phyloP scores from a whole-genome alignment of 1,140 invertebrate genomes.

The Neodiprion fabricii region DNA sequence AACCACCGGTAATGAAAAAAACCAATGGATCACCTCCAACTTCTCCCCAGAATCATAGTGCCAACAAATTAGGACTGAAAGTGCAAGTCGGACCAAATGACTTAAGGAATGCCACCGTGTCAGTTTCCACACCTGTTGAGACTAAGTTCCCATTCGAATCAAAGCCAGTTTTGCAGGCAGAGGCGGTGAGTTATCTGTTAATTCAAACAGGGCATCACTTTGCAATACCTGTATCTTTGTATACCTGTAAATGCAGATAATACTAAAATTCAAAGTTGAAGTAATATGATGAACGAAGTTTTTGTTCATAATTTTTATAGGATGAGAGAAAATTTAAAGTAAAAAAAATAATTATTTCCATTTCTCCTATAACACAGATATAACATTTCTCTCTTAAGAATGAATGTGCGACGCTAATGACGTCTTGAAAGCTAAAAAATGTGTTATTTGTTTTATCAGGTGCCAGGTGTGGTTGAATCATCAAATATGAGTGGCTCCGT shows the following conservation, averaged over 20 bases:
- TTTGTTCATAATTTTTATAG: too few species aligned
- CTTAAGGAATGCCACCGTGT: constrained; percentile 49
- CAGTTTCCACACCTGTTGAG: constrained; percentile 53
- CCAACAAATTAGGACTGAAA: constrained; percentile 50
- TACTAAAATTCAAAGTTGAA: too few species aligned
- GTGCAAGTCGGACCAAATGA: constrained; percentile 55
- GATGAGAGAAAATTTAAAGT: too few species aligned
- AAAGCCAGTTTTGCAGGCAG: constrained; percentile 34
- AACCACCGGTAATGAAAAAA: constrained; percentile 49
- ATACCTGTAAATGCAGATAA: background rate
- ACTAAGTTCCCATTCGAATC: constrained; percentile 50
- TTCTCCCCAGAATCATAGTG: constrained; percentile 39
- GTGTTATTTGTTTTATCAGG: constrained; percentile 29
- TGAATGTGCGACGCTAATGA: background rate
- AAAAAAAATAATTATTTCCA: too few species aligned
- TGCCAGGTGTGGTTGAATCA: constrained; percentile 28
- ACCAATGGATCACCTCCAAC: constrained; percentile 45
- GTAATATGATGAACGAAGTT: too few species aligned
- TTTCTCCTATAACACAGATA: too few species aligned
- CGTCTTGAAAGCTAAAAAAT: background rate
- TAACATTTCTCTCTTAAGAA: background rate
- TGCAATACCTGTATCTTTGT: too few species aligned
- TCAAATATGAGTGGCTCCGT: constrained; percentile 27
- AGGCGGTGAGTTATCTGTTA: constrained; percentile 36
- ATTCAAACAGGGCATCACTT: too few species aligned